A percentile compares a stretch with the other conserved stretches of the same genome.
Conservation (phyloP, 2,113 vertebrate genomes). For the Bufo bufo region DNA sequence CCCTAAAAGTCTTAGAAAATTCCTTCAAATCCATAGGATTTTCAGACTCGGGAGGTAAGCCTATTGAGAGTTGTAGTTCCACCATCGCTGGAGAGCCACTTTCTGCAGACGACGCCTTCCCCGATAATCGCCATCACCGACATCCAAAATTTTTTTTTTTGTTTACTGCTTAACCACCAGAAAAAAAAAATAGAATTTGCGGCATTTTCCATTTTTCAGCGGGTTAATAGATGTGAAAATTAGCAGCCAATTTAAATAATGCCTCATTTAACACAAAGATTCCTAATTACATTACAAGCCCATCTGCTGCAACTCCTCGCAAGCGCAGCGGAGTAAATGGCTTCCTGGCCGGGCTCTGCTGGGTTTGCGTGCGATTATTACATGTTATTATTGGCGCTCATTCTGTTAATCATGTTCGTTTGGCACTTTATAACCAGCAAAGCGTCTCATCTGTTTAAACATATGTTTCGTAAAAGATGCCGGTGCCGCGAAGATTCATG, state of each 20-base stretch:
- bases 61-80: too few relatives aligned
- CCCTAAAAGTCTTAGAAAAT: too few relatives aligned
- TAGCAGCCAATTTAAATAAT: constrained; percentile 85
- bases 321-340: constrained; percentile 35
- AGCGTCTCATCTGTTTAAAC: constrained; percentile 60
- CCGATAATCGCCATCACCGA: background rate
- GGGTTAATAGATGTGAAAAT: constrained; percentile 88
- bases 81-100: too few relatives aligned
- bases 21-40: too few relatives aligned
- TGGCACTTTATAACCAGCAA: constrained; percentile 59
- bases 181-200: constrained; percentile 66
- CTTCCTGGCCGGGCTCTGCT: constrained; percentile 48
- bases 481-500: background rate
- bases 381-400: constrained; percentile 56
- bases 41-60: too few relatives aligned
- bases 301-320: constrained; percentile 70
- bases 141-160: background rate
- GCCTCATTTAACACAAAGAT: constrained; percentile 83
- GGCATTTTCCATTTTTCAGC: constrained; percentile 70
- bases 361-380: constrained; percentile 65
- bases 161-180: constrained; percentile 74
- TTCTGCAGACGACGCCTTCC: too few relatives aligned
- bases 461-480: constrained; percentile 53
- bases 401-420: constrained; percentile 63
- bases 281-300: constrained; percentile 84